These are phyloP conservation scores for Apamea epomidion DNA, from an alignment of 2,888 invertebrate species.

Conservation along the genomic window DNA sequence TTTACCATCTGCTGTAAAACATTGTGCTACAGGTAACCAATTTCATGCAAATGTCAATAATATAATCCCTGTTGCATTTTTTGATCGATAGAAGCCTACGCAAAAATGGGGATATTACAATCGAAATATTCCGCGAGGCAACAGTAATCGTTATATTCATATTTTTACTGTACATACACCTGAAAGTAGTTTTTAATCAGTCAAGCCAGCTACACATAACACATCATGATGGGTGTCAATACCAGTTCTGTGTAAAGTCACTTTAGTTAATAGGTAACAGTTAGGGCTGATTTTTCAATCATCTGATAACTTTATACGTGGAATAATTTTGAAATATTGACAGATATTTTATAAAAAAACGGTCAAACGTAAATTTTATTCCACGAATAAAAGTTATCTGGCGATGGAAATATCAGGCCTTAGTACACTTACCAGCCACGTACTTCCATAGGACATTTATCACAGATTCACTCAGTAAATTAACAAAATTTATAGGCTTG, in stretches of 20 bases:
- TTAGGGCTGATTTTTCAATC: too few relatives aligned
- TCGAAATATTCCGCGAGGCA: not conserved
- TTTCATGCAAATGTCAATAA: not conserved
- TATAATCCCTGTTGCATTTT: not conserved
- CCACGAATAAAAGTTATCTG: too few relatives aligned
- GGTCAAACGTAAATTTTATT: too few relatives aligned
- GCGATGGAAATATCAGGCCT: too few relatives aligned
- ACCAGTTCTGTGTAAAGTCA: not conserved
- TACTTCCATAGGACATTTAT: slow-evolving; percentile 93
- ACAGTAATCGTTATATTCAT: not conserved
- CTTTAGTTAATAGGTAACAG: not conserved
- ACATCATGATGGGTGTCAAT: not conserved
- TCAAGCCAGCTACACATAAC: not conserved
- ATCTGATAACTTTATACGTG: too few relatives aligned
- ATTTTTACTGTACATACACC: not conserved
- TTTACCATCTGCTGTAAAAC: not conserved
- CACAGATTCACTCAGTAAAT: slow-evolving; percentile 91
- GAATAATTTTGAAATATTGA: too few relatives aligned
- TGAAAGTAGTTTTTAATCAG: slow-evolving; percentile 3
- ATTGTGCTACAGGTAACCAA: not conserved
- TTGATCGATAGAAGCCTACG: not conserved
- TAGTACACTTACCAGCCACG: slow-evolving; percentile 89
- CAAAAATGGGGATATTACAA: not conserved
- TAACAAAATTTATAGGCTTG: slow-evolving; percentile 86
- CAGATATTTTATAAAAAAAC: too few relatives aligned